Evolutionary conservation across 2,888 invertebrate genomes (phyloP).

Genomic region (Drosophila merina): DNA sequence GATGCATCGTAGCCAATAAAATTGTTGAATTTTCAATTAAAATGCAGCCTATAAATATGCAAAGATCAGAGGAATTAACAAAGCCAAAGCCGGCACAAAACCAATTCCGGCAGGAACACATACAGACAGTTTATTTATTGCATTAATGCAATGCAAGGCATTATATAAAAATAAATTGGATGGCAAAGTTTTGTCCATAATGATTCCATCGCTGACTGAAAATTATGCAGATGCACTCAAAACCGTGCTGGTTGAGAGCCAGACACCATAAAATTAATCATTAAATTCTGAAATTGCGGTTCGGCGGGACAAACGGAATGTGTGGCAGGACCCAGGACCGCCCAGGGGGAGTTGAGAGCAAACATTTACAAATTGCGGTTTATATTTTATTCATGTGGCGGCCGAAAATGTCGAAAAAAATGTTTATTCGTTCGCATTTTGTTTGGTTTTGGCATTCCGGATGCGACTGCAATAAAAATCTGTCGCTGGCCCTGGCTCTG

Average conservation of each 20-base stretch:
- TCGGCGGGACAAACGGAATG: background rate
- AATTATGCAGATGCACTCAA: conserved; percentile 21
- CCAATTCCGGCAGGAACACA: conserved; percentile 1
- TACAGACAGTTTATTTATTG: conserved; percentile 53
- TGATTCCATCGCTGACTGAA: conserved; percentile 43
- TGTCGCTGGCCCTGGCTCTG: background rate
- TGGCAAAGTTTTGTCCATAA: conserved; percentile 36
- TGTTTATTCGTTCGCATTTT: conserved; percentile 33
- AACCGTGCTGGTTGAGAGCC: background rate
- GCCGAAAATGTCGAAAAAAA: conserved; percentile 21
- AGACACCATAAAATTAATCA: conserved; percentile 60
- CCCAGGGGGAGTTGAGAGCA: conserved; percentile 7
- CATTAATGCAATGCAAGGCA: conserved; percentile 37
- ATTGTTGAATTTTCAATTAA: background rate
- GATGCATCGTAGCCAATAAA: conserved; percentile 22
- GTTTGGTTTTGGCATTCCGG: background rate
- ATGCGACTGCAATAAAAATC: background rate
- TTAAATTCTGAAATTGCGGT: conserved; percentile 45
- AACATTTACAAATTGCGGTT: conserved; percentile 64
- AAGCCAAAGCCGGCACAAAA: conserved; percentile 28
- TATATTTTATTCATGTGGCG: conserved; percentile 68
- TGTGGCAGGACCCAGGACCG: no score
- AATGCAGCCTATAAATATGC: conserved; percentile 61
- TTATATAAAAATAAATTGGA: conserved; percentile 43
- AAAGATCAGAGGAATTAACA: conserved; percentile 62